Percentiles rank a stretch among this genome's conserved stretches.
phyloP scores from a whole-genome alignment of 1,140 invertebrate genomes.

The Acyrthosiphon pisum region DNA sequence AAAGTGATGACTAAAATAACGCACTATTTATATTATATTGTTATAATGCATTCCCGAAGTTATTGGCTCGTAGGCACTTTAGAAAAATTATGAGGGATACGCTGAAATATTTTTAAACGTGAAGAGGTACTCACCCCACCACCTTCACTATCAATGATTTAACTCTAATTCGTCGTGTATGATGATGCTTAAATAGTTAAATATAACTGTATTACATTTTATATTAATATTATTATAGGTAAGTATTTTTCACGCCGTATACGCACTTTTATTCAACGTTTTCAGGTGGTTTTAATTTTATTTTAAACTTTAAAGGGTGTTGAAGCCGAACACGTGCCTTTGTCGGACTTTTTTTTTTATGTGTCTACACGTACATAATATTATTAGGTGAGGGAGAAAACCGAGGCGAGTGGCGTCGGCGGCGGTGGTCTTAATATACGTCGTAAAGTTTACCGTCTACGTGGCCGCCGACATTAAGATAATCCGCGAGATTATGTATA shows the following conservation, averaged over 20 bases:
- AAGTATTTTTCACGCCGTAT: not conserved
- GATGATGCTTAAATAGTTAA: too few species aligned
- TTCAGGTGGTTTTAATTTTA: conserved; percentile 13
- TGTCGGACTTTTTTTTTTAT: conserved; percentile 12
- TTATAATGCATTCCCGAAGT: not conserved
- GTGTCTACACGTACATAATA: not conserved
- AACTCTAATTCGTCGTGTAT: not conserved
- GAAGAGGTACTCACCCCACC: not conserved
- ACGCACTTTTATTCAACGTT: not conserved
- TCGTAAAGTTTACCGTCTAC: conserved; percentile 42
- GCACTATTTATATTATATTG: not conserved
- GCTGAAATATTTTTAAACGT: not conserved
- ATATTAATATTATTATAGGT: not conserved
- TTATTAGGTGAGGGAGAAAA: not conserved
- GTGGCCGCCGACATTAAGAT: conserved; percentile 39
- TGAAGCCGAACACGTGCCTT: conserved; percentile 1
- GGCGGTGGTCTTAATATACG: conserved; percentile 10
- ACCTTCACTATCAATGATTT: not conserved
- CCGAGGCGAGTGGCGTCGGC: conserved; percentile 3
- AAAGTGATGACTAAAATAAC: conserved; percentile 6
- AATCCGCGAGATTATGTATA: conserved; percentile 35
- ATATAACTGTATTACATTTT: not conserved
- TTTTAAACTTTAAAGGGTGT: not conserved
- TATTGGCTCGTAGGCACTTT: not conserved
- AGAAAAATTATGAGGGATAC: not conserved